Evolutionary conservation across 2,797 vertebrate genomes (phyloP).

Genomic region (Limosa lapponica): DNA sequence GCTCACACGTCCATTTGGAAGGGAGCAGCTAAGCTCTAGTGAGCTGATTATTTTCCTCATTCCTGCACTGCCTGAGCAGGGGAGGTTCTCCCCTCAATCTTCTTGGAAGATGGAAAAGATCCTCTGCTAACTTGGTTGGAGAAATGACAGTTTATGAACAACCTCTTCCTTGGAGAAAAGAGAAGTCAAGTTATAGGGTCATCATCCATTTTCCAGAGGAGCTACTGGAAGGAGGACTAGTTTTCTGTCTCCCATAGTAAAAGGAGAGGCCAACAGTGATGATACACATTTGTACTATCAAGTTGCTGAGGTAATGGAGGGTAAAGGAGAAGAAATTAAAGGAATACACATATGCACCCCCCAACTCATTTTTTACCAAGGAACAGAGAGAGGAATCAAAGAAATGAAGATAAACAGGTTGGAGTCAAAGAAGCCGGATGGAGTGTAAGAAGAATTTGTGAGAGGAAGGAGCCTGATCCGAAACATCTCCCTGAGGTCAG

Average conservation of each 20-base stretch:
- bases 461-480: background rate
- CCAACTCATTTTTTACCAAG: background rate
- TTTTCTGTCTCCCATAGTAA: background rate
- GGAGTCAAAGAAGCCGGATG: background rate
- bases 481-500: background rate
- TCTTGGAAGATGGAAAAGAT: background rate
- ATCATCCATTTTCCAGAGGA: background rate
- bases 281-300: background rate
- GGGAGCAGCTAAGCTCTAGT: background rate
- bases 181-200: background rate
- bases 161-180: background rate
- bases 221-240: background rate
- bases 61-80: background rate
- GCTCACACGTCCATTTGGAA: background rate
- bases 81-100: background rate
- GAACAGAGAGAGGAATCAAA: background rate
- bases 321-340: background rate
- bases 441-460: background rate
- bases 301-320: background rate
- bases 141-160: background rate
- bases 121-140: background rate
- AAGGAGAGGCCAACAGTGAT: background rate
- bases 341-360: background rate
- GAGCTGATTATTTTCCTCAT: background rate
- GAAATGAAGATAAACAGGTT: background rate